These are phyloP conservation scores for Acestrorhynchus altus DNA, from an alignment of 2,797 vertebrate species.

Conservation along the genomic window DNA sequence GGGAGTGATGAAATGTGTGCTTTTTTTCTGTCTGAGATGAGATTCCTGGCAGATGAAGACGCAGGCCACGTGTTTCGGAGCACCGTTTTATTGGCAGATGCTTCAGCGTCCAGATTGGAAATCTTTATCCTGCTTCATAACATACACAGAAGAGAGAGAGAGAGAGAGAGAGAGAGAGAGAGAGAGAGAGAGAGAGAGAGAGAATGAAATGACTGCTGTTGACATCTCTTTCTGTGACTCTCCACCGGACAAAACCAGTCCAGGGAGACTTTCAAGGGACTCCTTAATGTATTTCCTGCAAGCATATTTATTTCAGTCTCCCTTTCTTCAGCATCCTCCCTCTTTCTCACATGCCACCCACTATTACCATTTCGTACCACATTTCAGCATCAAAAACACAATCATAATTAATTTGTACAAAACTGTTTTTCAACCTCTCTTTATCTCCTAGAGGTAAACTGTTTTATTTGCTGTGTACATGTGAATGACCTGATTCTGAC, in stretches of 20 bases:
- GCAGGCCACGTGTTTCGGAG: conserved; percentile 52
- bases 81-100: conserved; percentile 51
- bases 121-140: conserved; percentile 48
- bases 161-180: conserved; percentile 28
- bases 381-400: too few relatives aligned
- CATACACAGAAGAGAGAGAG: conserved; percentile 26
- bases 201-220: conserved; percentile 15
- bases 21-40: conserved; percentile 55
- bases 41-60: conserved; percentile 64
- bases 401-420: background rate
- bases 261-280: conserved; percentile 64
- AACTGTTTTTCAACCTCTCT: background rate
- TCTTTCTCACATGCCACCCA: too few relatives aligned
- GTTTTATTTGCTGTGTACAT: background rate
- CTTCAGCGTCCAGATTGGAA: conserved; percentile 61
- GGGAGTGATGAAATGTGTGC: conserved; percentile 25
- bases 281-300: conserved; percentile 74
- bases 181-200: conserved; percentile 35
- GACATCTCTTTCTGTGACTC: conserved; percentile 35
- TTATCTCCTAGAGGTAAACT: background rate
- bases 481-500: too few relatives aligned
- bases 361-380: too few relatives aligned
- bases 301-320: conserved; percentile 70
- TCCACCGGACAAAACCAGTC: conserved; percentile 64
- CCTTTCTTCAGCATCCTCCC: too few relatives aligned